Percentiles rank a stretch among this genome's conserved stretches.
These are phyloP conservation scores for Terrapene triunguis DNA, from an alignment of 2,113 vertebrate species.

Conservation along the genomic window DNA sequence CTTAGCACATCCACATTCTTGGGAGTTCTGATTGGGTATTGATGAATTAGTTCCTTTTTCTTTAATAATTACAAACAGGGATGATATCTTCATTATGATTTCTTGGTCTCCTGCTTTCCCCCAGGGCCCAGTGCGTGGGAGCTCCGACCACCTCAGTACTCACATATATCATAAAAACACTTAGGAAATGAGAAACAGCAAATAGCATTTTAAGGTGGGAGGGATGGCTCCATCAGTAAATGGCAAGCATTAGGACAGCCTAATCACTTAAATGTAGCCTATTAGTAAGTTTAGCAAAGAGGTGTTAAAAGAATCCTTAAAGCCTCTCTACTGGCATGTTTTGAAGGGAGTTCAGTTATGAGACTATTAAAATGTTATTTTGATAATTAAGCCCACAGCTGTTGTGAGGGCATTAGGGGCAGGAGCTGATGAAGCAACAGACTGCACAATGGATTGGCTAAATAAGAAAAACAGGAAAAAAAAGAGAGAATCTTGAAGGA, in stretches of 20 bases:
- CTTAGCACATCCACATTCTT: constrained; percentile 53
- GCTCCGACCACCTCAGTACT: constrained; percentile 54
- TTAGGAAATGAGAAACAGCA: constrained; percentile 52
- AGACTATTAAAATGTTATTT: constrained; percentile 91
- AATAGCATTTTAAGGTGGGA: constrained; percentile 55
- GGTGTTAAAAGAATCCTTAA: constrained; percentile 80
- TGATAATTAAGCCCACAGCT: constrained; percentile 89
- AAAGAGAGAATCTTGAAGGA: not conserved
- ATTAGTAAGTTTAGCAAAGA: constrained; percentile 81
- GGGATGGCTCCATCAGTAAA: constrained; percentile 60
- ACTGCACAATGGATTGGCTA: constrained; percentile 21
- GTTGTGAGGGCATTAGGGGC: constrained; percentile 82
- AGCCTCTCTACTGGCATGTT: constrained; percentile 80
- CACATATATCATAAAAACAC: constrained; percentile 54
- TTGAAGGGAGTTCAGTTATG: constrained; percentile 84
- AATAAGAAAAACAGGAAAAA: not conserved
- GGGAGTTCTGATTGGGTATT: constrained; percentile 51
- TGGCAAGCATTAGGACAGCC: constrained; percentile 71
- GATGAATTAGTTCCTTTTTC: constrained; percentile 28
- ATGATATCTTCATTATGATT: constrained; percentile 36
- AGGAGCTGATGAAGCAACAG: constrained; percentile 67
- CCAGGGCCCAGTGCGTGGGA: constrained; percentile 59
- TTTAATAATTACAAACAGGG: constrained; percentile 48
- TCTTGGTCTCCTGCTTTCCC: constrained; percentile 51
- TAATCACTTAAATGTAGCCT: constrained; percentile 75